Evolutionary conservation across 2,113 vertebrate species (phyloP).

Genomic region (Passer montanus): DNA sequence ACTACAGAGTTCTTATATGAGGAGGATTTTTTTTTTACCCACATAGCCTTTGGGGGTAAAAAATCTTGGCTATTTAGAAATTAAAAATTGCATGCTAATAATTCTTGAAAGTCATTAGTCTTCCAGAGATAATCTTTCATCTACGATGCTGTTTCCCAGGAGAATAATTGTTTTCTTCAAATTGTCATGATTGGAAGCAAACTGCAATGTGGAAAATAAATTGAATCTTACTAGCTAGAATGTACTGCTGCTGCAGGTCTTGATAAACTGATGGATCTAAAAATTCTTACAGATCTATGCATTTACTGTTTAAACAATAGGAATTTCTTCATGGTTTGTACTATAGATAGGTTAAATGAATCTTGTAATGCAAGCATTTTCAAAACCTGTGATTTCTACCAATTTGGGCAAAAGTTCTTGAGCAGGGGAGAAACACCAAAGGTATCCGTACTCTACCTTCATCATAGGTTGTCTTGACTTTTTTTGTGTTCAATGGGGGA

Average conservation of each 20-base stretch:
- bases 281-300: not conserved
- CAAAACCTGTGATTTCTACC: not conserved
- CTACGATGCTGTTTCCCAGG: not conserved
- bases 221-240: not conserved
- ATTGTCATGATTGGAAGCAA: not conserved
- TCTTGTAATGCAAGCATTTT: not conserved
- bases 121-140: not conserved
- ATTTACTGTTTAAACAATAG: not conserved
- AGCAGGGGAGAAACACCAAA: not conserved
- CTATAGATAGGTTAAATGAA: not conserved
- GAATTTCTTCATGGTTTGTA: not conserved
- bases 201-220: not conserved
- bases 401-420: not conserved
- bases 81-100: not conserved
- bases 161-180: not conserved
- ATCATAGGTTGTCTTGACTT: not conserved
- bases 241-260: not conserved
- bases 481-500: not conserved
- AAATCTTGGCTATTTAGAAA: not conserved
- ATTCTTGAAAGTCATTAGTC: not conserved
- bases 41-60: accelerated
- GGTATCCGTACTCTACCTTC: not conserved
- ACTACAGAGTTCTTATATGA: not conserved
- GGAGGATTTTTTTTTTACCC: not conserved
- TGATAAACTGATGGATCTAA: not conserved